A percentile compares a stretch with the other conserved stretches of the same genome.
These are phyloP conservation scores for Acanthochromis polyacanthus DNA, from an alignment of 2,113 vertebrate genomes.

Conservation along the genomic window DNA sequence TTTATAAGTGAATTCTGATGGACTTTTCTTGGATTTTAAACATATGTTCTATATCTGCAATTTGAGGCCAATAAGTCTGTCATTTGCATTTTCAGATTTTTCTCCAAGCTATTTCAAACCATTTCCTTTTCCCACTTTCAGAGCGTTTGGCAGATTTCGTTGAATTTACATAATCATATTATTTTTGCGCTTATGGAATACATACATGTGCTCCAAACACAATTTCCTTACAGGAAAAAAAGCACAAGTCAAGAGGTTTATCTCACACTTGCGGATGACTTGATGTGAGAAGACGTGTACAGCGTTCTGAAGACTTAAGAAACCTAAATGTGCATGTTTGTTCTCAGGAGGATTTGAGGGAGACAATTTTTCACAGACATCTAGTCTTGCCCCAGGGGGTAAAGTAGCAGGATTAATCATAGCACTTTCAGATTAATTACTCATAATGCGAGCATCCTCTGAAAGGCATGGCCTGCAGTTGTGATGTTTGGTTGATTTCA, in stretches of 20 bases:
- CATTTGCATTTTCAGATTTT: constrained; percentile 51
- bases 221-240: constrained; percentile 31
- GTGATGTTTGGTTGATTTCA: constrained; percentile 87
- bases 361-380: constrained; percentile 78
- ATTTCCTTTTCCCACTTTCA: constrained; percentile 19
- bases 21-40: constrained; percentile 7
- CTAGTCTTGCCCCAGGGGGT: constrained; percentile 76
- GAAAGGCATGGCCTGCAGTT: constrained; percentile 85
- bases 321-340: constrained; percentile 73
- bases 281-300: constrained; percentile 61
- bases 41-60: constrained; percentile 15
- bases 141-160: constrained; percentile 36
- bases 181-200: constrained; percentile 30
- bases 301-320: constrained; percentile 62
- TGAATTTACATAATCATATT: constrained; percentile 59
- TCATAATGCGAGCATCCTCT: constrained; percentile 84
- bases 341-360: constrained; percentile 73
- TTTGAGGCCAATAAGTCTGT: constrained; percentile 42
- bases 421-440: constrained; percentile 89
- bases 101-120: constrained; percentile 46
- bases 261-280: constrained; percentile 53
- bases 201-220: not conserved
- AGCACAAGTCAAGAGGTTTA: constrained; percentile 5
- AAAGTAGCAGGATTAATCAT: constrained; percentile 86
- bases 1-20: constrained; percentile 15